A percentile compares a stretch with the other conserved stretches of the same genome.
Evolutionary conservation across 2,888 invertebrate genomes (phyloP).

Genomic region (Leptopilina myrica): DNA sequence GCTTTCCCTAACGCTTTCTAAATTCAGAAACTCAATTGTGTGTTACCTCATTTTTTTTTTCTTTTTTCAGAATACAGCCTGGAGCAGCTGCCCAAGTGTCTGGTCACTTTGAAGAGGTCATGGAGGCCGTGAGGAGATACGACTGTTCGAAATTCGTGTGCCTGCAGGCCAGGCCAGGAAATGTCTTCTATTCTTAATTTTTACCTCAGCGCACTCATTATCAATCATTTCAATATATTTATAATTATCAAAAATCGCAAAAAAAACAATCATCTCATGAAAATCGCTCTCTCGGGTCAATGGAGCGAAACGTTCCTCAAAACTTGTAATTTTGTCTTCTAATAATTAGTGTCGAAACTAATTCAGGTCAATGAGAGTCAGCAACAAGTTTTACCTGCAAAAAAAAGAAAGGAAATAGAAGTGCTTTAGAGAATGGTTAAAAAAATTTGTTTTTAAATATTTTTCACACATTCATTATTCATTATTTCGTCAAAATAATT

Average conservation of each 20-base stretch:
- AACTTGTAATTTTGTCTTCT: no score
- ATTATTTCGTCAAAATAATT: no score
- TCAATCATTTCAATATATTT: background rate
- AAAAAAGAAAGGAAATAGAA: no score
- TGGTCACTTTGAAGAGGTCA: constrained; percentile 85
- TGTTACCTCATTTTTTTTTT: constrained; percentile 44
- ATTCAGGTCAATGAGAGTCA: background rate
- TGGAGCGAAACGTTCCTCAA: no score
- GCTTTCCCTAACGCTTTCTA: constrained; percentile 35
- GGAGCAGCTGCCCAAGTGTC: constrained; percentile 80
- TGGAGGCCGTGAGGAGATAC: constrained; percentile 84
- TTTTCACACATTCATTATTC: no score
- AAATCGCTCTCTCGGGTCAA: background rate
- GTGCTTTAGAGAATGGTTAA: no score
- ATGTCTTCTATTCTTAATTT: constrained; percentile 60
- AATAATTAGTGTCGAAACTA: background rate
- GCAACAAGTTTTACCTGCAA: no score
- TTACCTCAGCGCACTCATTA: background rate
- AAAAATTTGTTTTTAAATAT: background rate
- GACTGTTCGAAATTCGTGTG: constrained; percentile 84
- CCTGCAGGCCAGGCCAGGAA: constrained; percentile 70
- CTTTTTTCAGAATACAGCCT: constrained; percentile 80
- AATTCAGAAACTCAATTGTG: constrained; percentile 27
- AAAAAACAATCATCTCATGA: background rate
- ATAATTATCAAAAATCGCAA: background rate